Base-by-base conservation (phyloP, 2,888 invertebrate genomes). In the Lithophane ornitopus region DNA sequence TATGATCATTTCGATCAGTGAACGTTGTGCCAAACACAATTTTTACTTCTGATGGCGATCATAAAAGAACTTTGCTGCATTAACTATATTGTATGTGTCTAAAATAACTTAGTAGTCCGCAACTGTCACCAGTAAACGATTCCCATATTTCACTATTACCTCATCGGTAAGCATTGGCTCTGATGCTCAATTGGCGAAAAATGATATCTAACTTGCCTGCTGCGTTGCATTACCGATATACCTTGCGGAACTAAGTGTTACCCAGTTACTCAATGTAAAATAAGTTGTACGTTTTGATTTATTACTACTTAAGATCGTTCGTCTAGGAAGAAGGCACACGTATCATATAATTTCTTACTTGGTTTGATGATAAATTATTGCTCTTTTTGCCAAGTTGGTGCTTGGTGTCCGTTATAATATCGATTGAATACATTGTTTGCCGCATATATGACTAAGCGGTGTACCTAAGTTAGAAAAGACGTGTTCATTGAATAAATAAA, bases 131-230 rank as follows among this genome's bases (percentile, higher is more conserved):
- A 54, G 34, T 54, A 76, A 61, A 63, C 28, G 56, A 68, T 65
- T 46, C 49, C 19, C 63, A 59, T 69, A 74, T 74, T 70, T 67
- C 59, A 59, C 52, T 71, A 76, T 80, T 74, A 67, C 74, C 54
- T 71, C 68, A 80, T 72, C 71, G 78, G 61, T 69, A 76, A 88
- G 59, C 78, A 75, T 83, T 85, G 84, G 63, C 82, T 85, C 65
- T 66, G 68, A 85, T 89, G 88, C 81, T 85, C 85, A 91, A 84
- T 77, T 81, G 84, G 88, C 90, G 89, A 89, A 88, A 89, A 91
- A 91, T 91, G 78, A 87, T 84, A 76, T 76, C 78, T 83, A 65
- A 78, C 84, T 82, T 80, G 85, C 44, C 68, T 75, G 79, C 85
- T 83, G 79, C 78, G 59, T 78, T 69, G 83, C 83, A 77, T 83